These are phyloP conservation scores for Criorhina ranunculi DNA, from an alignment of 2,888 invertebrate species.

Conservation along the genomic window DNA sequence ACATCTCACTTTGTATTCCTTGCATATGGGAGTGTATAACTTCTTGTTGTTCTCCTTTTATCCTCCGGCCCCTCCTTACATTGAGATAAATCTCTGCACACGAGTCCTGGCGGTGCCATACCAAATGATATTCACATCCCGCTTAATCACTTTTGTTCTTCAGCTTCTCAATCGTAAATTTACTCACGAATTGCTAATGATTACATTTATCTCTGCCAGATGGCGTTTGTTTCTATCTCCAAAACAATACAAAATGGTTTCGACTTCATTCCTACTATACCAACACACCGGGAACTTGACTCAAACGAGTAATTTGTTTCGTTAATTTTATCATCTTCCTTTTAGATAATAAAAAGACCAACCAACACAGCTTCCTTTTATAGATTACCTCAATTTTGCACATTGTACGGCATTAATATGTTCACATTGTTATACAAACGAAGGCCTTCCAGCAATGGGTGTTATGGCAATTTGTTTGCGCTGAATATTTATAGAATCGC, in stretches of 20 bases:
- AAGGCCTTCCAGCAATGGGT: background rate
- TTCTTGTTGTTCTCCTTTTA: background rate
- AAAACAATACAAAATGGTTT: slow-evolving; percentile 14
- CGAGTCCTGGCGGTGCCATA: slow-evolving; percentile 9
- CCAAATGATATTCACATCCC: slow-evolving; percentile 49
- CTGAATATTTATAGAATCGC: slow-evolving; percentile 47
- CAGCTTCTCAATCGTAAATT: slow-evolving; percentile 54
- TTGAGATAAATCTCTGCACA: slow-evolving; percentile 20
- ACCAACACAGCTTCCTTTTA: background rate
- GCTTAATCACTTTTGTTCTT: slow-evolving; percentile 64
- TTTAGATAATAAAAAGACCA: slow-evolving; percentile 22
- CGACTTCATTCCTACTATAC: slow-evolving; percentile 8
- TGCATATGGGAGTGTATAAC: background rate
- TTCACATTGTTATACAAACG: slow-evolving; percentile 22
- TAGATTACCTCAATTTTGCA: slow-evolving; percentile 27
- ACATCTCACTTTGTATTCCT: background rate
- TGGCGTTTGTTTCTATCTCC: slow-evolving; percentile 21
- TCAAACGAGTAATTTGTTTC: slow-evolving; percentile 53
- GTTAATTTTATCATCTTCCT: slow-evolving; percentile 41
- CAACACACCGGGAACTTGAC: slow-evolving; percentile 12
- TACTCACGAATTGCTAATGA: slow-evolving; percentile 62
- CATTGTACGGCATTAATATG: slow-evolving; percentile 9
- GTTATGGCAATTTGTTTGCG: slow-evolving; percentile 17
- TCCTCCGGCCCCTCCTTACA: background rate
- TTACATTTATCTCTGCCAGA: slow-evolving; percentile 61